These are phyloP conservation scores for Lasius platythorax DNA, from an alignment of 2,888 invertebrate genomes.

Conservation along the genomic window DNA sequence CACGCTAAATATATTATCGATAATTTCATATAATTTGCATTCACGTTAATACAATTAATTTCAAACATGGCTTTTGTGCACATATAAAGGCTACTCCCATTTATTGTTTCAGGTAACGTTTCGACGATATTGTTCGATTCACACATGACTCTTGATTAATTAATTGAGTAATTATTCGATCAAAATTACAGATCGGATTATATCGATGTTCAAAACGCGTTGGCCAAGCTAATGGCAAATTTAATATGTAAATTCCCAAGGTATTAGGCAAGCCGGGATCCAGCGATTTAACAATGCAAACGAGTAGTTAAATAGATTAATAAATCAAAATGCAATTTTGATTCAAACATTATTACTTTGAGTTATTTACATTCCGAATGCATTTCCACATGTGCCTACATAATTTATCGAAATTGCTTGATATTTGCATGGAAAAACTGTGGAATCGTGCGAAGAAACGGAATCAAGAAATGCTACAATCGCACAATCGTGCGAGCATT, in stretches of 20 bases:
- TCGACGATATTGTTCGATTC: conserved; percentile 33
- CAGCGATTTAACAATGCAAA: conserved; percentile 43
- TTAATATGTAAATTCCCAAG: conserved; percentile 52
- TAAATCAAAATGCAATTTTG: conserved; percentile 41
- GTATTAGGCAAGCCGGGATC: conserved; percentile 32
- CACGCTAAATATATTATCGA: conserved; percentile 5
- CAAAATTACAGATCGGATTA: conserved; percentile 55
- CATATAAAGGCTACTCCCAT: conserved; percentile 23
- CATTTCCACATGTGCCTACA: not conserved
- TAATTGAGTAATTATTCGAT: conserved; percentile 56
- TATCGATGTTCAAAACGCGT: conserved; percentile 45
- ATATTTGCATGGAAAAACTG: not conserved
- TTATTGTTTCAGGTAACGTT: conserved; percentile 43
- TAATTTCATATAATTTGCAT: conserved; percentile 36
- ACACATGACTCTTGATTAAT: conserved; percentile 53
- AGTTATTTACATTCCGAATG: conserved; percentile 24
- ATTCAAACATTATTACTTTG: conserved; percentile 1
- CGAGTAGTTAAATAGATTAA: conserved; percentile 45
- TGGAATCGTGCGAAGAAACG: not conserved
- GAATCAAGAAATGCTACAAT: not conserved
- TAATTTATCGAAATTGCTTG: not conserved
- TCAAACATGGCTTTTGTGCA: conserved; percentile 22
- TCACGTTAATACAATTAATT: conserved; percentile 46
- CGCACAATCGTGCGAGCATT: not conserved
- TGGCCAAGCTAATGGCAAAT: conserved; percentile 38